Evolutionary conservation across 2,113 vertebrate species (phyloP).

Genomic region (Tricholaema leucomelas): DNA sequence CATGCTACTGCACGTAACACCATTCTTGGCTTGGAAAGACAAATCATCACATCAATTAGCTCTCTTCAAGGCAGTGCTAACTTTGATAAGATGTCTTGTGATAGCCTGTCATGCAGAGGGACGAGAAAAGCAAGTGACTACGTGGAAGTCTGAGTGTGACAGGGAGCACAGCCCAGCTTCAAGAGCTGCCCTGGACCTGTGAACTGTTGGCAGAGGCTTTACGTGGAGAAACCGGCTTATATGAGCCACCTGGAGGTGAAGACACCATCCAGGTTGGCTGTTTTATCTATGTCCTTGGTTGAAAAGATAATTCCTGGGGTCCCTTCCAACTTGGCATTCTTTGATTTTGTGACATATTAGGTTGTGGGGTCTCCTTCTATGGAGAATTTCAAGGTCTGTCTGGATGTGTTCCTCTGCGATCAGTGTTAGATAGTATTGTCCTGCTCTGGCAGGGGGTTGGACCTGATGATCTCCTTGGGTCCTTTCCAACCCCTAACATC

Average conservation of each 20-base stretch:
- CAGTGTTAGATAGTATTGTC: no score
- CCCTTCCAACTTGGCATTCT: no score
- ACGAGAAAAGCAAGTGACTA: conserved; percentile 19
- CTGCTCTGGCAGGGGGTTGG: no score
- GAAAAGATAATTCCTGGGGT: no score
- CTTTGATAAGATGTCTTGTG: conserved; percentile 26
- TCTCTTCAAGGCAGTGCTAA: conserved; percentile 11
- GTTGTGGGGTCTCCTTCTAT: no score
- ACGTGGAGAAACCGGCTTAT: neutral
- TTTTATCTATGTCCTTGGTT: no score
- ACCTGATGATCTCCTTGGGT: no score
- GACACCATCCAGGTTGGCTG: neutral
- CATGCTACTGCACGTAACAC: no score
- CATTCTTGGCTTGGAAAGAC: no score
- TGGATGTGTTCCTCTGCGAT: no score
- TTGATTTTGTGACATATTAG: neutral
- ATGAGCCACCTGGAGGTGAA: neutral
- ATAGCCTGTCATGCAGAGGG: neutral
- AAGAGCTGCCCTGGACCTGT: neutral
- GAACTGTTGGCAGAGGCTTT: neutral
- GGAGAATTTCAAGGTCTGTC: no score
- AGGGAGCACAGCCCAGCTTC: neutral
- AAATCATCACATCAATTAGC: conserved; percentile 43
- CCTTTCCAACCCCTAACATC: no score
- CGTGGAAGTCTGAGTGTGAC: neutral